Evolutionary conservation across 2,888 invertebrate genomes (phyloP), one percentile per base, ranked within the genome.

Genomic region (Acronicta alni): DNA sequence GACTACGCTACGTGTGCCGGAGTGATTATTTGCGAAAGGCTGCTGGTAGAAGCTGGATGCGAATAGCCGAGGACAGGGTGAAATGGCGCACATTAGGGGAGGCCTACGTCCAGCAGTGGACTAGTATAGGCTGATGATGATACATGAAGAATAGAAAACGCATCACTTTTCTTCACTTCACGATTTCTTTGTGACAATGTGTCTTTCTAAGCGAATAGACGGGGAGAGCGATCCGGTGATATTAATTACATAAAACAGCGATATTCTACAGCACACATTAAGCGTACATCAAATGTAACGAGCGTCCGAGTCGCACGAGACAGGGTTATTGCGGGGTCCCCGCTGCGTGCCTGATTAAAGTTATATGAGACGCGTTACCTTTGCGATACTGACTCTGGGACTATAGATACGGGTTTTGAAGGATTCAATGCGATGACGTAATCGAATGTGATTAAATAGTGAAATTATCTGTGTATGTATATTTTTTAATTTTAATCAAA

Each of bases 341-440:
- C 35, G 68, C 68, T 42, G 68, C 14, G 68, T 44, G 38, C 9
- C 70, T 69, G 70, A 68, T 68, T 74, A 68, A 74, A 68, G 51
- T 62, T 52, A 52, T 43, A 52, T 32, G 18, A 15, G 8, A 51
- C 35, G 35, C 18, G 42, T 43, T 69, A 39, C 55, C 52, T 68
- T 47, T 35, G 44, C 41, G 51, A 74, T 52, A 42, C 61, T 35
- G 62, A 23, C 75, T 68, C 64, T 42, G 16, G 30, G 44, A 55
- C 51, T 69, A 43, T 68, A 69, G n/a, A n/a, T n/a, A n/a, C 9
- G 43, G 32, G 47, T 74, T 69, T 68, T 61, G 69, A 68, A 73
- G 26, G 49, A 73, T 68, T 73, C n/a, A 35, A 52, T 68, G 45
- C 37, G 63, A 68, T 44, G 39, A 37, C 52, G 69, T 62, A 74